Base-by-base conservation (phyloP, 2,888 invertebrate genomes). In the Lithophane socia region DNA sequence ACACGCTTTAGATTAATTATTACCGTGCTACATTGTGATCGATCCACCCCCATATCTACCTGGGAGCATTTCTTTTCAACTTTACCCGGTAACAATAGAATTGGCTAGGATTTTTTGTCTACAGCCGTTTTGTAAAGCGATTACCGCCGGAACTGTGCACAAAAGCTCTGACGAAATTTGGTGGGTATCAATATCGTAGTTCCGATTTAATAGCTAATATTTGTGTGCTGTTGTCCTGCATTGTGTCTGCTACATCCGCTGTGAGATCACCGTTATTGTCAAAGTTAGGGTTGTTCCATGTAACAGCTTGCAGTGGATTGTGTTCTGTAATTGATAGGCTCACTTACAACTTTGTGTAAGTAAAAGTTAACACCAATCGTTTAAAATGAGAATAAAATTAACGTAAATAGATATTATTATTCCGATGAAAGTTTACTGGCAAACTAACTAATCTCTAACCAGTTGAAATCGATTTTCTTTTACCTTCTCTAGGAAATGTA, bases 121-220 rank as follows among this genome's bases (percentile, higher is more conserved):
- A 80, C 86, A 87, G 83, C 77, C 91, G 90, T 92, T 95, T 93
- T 93, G 93, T 95, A 87, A 92, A 93, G 86, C 93, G 93, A 94
- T 96, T 94, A 95, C 93, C 92, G 93, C 93, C 95, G 96, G 96
- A 95, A 94, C 94, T 94, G 87, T 87, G 91, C 91, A 96, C 95
- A 96, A 96, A 94, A 92, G 94, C 91, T 90, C 91, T 92, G 93
- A 94, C 94, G 93, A 94, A 94, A 94, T 93, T 92, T 90, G 91
- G 72, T 92, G 89, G 92, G 93, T 95, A 96, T 96, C 95, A 92
- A 91, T 96, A 94, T 94, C 95, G 91, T 92, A 95, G 95, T 95
- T 96, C 94, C 95, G 95, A 95, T 94, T 79, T 95, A 94, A 94
- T 94, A 92, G 91, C 93, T 92, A 95, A 95, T 95, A 95, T 95